A percentile compares a stretch with the other conserved stretches of the same genome.
These are phyloP conservation scores for Panurus biarmicus DNA, from an alignment of 2,113 vertebrate genomes.

Conservation along the genomic window DNA sequence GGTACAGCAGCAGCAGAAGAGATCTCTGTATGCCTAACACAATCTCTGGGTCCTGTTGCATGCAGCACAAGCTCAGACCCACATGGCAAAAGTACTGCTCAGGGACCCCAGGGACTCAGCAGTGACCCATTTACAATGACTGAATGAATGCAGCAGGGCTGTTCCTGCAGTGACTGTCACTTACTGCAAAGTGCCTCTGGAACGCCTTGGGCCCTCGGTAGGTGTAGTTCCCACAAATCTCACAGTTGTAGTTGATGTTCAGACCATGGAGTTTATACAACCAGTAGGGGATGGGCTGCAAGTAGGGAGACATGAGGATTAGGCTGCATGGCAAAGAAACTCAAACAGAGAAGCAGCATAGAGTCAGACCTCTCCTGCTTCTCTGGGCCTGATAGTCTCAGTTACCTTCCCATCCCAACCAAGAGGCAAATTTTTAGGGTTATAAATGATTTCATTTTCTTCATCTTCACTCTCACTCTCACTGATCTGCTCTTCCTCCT, in stretches of 20 bases:
- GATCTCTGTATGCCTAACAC: fast-evolving
- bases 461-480: constrained; percentile 98
- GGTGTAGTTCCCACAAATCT: constrained; percentile 98
- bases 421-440: constrained; percentile 95
- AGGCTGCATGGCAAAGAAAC: background rate
- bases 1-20: background rate
- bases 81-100: background rate
- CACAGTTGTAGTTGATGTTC: constrained; percentile 99
- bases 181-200: constrained; percentile 89
- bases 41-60: background rate
- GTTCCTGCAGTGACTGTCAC: background rate
- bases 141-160: background rate
- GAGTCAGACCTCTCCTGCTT: background rate
- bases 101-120: too few relatives aligned
- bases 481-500: constrained; percentile 96
- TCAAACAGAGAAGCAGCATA: fast-evolving
- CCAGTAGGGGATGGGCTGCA: constrained; percentile 96
- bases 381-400: fast-evolving
- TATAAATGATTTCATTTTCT: constrained; percentile 98
- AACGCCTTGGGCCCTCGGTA: constrained; percentile 97
- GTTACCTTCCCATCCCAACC: constrained; percentile 97
- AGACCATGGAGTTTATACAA: constrained; percentile 93
- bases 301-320: background rate
- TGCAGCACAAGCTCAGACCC: background rate
- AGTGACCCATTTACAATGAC: fast-evolving